Percentiles rank a stretch among this genome's conserved stretches.
phyloP scores from a whole-genome alignment of 2,797 vertebrate genomes.

The Nyctibius grandis region DNA sequence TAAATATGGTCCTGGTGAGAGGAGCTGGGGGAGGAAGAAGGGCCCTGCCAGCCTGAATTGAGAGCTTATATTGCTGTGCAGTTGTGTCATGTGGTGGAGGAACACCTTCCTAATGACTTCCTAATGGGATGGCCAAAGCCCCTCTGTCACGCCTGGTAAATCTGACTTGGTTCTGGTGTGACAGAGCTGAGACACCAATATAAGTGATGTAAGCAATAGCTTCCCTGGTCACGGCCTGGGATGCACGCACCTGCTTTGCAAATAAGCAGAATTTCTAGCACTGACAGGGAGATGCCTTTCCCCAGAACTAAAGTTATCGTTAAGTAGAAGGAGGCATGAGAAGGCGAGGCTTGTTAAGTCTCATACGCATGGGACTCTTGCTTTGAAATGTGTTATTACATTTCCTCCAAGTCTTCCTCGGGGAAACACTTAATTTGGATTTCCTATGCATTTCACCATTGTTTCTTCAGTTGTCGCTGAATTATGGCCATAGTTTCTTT shows the following conservation, averaged over 20 bases:
- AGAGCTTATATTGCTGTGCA: neutral
- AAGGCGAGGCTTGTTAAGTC: neutral
- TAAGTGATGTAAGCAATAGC: neutral
- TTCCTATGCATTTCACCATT: neutral
- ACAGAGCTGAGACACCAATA: neutral
- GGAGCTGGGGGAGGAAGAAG: neutral
- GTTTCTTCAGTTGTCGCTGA: neutral
- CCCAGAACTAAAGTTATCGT: neutral
- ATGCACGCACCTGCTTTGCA: neutral
- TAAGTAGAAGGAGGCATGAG: neutral
- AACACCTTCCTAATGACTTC: neutral
- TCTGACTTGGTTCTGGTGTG: neutral
- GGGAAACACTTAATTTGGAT: neutral
- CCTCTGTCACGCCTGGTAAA: neutral
- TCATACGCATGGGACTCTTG: neutral
- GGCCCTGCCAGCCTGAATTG: neutral
- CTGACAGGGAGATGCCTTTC: neutral
- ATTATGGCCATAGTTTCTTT: neutral
- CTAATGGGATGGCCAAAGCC: neutral
- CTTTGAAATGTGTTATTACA: conserved; percentile 5
- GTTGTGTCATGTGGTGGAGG: neutral
- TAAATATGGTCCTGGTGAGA: neutral
- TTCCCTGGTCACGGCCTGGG: neutral
- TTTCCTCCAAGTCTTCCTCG: conserved; percentile 20
- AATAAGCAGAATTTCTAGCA: neutral